These are phyloP conservation scores for Thymelicus acteon DNA, from an alignment of 2,888 invertebrate species.

Conservation along the genomic window DNA sequence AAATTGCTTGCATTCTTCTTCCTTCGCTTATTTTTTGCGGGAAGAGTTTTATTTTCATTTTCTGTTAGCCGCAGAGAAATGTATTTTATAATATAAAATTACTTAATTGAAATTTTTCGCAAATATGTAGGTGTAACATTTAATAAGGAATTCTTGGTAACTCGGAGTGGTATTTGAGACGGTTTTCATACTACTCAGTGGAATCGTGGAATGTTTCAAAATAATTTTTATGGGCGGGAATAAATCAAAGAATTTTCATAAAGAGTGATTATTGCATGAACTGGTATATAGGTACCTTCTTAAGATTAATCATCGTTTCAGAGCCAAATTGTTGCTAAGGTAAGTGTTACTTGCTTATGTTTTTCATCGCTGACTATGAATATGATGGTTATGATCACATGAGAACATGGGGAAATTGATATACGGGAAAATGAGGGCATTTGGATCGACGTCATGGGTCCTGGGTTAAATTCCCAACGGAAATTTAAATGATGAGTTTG, in stretches of 20 bases:
- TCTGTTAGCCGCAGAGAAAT: conserved; percentile 53
- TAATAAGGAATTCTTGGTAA: conserved; percentile 48
- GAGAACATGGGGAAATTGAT: too few relatives aligned
- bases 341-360: not conserved
- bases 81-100: conserved; percentile 57
- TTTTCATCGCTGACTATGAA: too few relatives aligned
- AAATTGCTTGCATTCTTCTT: conserved; percentile 82
- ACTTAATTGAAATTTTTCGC: conserved; percentile 66
- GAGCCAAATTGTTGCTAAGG: not conserved
- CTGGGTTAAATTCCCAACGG: too few relatives aligned
- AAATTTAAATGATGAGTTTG: too few relatives aligned
- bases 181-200: conserved; percentile 23
- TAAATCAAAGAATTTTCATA: conserved; percentile 36
- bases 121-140: conserved; percentile 49
- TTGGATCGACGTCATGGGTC: too few relatives aligned
- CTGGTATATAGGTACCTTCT: not conserved
- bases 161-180: conserved; percentile 30
- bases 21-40: conserved; percentile 70
- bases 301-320: not conserved
- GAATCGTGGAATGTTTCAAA: conserved; percentile 27
- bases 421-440: too few relatives aligned
- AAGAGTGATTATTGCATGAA: conserved; percentile 12
- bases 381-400: too few relatives aligned
- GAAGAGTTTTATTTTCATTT: conserved; percentile 67
- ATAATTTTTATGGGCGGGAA: conserved; percentile 26